phyloP scores from a whole-genome alignment of 2,797 vertebrate genomes.

The Melopsittacus undulatus region DNA sequence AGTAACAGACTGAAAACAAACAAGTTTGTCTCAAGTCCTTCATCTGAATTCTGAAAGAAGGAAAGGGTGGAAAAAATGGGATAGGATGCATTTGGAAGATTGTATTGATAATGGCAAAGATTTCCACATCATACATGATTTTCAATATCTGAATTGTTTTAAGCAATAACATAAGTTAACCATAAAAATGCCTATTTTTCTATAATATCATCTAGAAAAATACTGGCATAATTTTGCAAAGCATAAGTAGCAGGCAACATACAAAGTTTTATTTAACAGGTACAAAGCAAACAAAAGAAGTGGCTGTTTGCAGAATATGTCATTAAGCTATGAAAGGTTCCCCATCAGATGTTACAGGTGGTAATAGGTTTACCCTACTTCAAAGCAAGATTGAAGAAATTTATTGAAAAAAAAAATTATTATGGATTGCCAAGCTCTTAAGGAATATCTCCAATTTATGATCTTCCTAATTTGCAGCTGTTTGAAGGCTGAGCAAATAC shows the following conservation, averaged over 20 bases:
- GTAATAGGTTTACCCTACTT: not conserved
- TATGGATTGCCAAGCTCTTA: not conserved
- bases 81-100: not conserved
- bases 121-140: accelerated
- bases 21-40: not conserved
- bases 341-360: not conserved
- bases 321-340: not conserved
- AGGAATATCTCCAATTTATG: not conserved
- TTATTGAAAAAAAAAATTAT: not conserved
- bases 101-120: not conserved
- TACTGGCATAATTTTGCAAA: not conserved
- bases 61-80: not conserved
- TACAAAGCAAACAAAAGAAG: not conserved
- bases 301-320: not conserved
- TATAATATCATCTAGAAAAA: not conserved
- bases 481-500: not conserved
- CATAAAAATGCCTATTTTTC: not conserved
- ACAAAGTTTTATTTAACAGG: not conserved
- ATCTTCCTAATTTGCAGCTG: not conserved
- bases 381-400: not conserved
- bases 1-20: not conserved
- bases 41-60: not conserved
- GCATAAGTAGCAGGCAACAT: not conserved
- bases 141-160: not conserved
- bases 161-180: not conserved